Percentiles rank a stretch among this genome's conserved stretches.
These are phyloP conservation scores for Symphodus melops DNA, from an alignment of 2,113 vertebrate species.

Conservation along the genomic window DNA sequence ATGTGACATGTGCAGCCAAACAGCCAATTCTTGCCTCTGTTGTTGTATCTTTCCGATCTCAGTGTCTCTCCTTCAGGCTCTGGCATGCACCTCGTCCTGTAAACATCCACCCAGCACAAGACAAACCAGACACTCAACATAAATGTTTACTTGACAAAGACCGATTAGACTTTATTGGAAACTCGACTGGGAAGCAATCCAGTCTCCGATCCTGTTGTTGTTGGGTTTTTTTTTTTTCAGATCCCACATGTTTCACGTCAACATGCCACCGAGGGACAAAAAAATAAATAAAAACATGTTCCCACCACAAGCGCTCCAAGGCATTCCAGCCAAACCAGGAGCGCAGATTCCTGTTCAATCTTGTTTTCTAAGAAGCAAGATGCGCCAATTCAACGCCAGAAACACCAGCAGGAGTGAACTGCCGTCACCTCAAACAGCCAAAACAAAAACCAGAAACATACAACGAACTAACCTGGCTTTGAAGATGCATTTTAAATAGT, in stretches of 20 bases:
- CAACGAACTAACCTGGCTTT: neutral
- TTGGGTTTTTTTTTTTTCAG: constrained; percentile 45
- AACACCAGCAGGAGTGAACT: neutral
- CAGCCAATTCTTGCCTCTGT: neutral
- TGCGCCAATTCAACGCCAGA: neutral
- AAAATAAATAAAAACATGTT: neutral
- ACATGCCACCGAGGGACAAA: constrained; percentile 10
- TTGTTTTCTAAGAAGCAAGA: constrained; percentile 21
- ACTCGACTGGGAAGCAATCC: constrained; percentile 4
- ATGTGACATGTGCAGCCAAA: neutral
- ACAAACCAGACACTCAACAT: neutral
- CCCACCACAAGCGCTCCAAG: constrained; percentile 30
- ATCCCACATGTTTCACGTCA: constrained; percentile 40
- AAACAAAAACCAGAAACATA: neutral
- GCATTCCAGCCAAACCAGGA: constrained; percentile 25
- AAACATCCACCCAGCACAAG: constrained; percentile 11
- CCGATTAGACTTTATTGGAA: constrained; percentile 14
- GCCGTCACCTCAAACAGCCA: neutral
- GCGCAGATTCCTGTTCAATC: constrained; percentile 35
- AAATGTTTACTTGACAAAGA: constrained; percentile 31
- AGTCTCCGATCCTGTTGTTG: neutral
- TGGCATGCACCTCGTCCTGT: constrained; percentile 11
- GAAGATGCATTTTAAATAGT: neutral
- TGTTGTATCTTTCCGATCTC: constrained; percentile 2
- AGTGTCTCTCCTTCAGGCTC: neutral